These are phyloP conservation scores for Trialeurodes vaporariorum DNA, from an alignment of 1,140 invertebrate genomes.

Conservation along the genomic window DNA sequence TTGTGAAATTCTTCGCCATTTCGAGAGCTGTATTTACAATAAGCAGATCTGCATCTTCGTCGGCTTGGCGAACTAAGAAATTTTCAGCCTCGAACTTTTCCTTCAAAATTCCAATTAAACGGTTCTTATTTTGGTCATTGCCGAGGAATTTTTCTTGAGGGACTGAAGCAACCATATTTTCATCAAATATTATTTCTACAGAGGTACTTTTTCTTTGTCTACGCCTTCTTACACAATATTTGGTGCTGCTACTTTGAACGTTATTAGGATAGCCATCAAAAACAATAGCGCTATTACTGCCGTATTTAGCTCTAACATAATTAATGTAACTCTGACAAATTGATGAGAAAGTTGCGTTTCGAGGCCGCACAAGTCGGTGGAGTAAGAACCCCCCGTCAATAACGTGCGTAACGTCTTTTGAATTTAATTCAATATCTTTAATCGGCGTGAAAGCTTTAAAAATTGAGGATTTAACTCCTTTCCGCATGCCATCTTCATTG, in stretches of 20 bases:
- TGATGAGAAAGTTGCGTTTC: constrained; percentile 13
- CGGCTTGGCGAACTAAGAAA: constrained; percentile 3
- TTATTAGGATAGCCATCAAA: constrained; percentile 22
- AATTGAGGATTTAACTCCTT: constrained; percentile 32
- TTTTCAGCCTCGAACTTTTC: constrained; percentile 9
- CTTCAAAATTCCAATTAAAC: constrained; percentile 10
- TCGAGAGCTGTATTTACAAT: constrained; percentile 19
- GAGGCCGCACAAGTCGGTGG: constrained; percentile 21
- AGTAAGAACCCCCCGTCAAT: constrained; percentile 22
- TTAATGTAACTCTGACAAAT: constrained; percentile 18
- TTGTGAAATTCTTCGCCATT: neutral
- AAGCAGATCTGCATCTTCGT: constrained; percentile 19
- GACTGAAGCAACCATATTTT: constrained; percentile 4
- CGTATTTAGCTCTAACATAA: constrained; percentile 19
- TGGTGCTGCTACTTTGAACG: constrained; percentile 8
- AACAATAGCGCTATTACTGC: constrained; percentile 12
- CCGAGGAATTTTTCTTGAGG: constrained; percentile 16
- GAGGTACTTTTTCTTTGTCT: neutral
- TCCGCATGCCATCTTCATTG: constrained; percentile 33
- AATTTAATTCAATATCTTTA: no score
- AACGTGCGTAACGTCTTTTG: constrained; percentile 12
- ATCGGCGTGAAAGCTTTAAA: constrained; percentile 28
- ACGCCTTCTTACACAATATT: constrained; percentile 6
- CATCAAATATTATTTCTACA: constrained; percentile 14
- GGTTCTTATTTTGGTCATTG: constrained; percentile 12